A percentile compares a stretch with the other conserved stretches of the same genome.
Evolutionary conservation across 2,888 invertebrate species (phyloP).

Genomic region (Cybosia mesomella): DNA sequence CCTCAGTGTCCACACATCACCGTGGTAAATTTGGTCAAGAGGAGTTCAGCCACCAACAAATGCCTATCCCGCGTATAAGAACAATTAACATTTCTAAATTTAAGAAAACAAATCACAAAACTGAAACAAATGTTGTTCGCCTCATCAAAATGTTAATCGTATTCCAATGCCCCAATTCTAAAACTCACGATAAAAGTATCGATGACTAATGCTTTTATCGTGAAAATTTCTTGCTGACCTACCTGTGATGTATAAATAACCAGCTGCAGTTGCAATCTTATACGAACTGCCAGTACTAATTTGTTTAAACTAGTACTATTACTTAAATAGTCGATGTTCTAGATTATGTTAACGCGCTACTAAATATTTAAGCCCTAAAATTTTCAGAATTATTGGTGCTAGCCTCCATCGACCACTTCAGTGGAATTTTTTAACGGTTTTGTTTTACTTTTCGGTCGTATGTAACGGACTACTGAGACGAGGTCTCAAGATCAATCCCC

Average conservation of each 20-base stretch:
- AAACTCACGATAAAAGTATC: conserved; percentile 31
- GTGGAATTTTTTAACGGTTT: too few species aligned
- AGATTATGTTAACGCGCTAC: not conserved
- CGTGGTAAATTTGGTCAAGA: too few species aligned
- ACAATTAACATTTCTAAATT: too few species aligned
- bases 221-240: not conserved
- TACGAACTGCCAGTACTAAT: not conserved
- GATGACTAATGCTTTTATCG: conserved; percentile 12
- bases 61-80: too few species aligned
- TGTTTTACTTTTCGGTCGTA: too few species aligned
- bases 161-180: conserved; percentile 19
- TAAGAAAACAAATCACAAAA: not conserved
- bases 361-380: not conserved
- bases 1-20: too few species aligned
- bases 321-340: too few species aligned
- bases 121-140: not conserved
- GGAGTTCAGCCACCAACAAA: too few species aligned
- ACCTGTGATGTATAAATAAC: not conserved
- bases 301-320: not conserved
- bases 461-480: too few species aligned
- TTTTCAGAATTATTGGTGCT: too few species aligned
- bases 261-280: not conserved
- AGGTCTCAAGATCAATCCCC: too few species aligned
- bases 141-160: conserved; percentile 34
- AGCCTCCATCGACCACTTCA: too few species aligned